Percentiles rank a stretch among this genome's conserved stretches.
Conservation (phyloP, 2,113 vertebrate genomes). For the Morone saxatilis region DNA sequence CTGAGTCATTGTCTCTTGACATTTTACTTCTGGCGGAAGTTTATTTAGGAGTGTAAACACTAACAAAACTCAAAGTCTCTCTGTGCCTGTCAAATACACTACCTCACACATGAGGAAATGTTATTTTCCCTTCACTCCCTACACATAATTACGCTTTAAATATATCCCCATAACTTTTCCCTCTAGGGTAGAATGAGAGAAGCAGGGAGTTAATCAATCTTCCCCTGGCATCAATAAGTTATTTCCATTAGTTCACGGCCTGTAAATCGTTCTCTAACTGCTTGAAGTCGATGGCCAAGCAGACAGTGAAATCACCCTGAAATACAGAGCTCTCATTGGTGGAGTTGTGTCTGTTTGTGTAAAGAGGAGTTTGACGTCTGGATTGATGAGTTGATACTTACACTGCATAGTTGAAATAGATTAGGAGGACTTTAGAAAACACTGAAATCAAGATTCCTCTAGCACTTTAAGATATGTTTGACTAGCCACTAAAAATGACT, state of each 20-base stretch:
- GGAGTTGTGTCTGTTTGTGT: background rate
- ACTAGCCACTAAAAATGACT: background rate
- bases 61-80: background rate
- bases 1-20: constrained; percentile 13
- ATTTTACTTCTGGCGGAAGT: constrained; percentile 3
- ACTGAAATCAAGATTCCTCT: background rate
- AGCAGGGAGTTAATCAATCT: constrained; percentile 53
- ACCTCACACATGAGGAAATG: constrained; percentile 47
- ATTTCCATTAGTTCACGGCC: constrained; percentile 63
- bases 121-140: constrained; percentile 33
- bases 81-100: constrained; percentile 20
- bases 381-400: constrained; percentile 18
- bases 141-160: constrained; percentile 52
- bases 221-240: constrained; percentile 49
- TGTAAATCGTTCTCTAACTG: constrained; percentile 39
- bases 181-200: constrained; percentile 12
- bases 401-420: background rate
- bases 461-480: too few species aligned
- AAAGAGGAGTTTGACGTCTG: constrained; percentile 27
- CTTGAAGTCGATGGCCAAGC: constrained; percentile 29
- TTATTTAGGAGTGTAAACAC: constrained; percentile 40
- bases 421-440: background rate
- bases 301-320: constrained; percentile 62
- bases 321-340: constrained; percentile 17
- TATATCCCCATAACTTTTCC: constrained; percentile 45